A percentile compares a stretch with the other conserved stretches of the same genome.
These are phyloP conservation scores for Lathronympha strigana DNA, from an alignment of 2,888 invertebrate species.

Conservation along the genomic window DNA sequence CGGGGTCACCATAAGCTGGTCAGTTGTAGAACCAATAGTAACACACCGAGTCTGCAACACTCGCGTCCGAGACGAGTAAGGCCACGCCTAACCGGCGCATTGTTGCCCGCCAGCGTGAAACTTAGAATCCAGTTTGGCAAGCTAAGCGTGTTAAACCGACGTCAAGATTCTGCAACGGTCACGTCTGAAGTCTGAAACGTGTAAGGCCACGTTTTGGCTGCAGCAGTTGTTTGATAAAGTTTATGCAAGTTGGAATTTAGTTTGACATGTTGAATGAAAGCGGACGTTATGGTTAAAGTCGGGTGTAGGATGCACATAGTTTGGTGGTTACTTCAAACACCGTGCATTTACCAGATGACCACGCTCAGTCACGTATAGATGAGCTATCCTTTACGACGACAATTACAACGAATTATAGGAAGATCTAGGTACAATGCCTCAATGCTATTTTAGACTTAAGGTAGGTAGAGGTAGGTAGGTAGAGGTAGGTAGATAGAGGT, in stretches of 20 bases:
- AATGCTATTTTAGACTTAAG: no score
- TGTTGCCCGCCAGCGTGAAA: background rate
- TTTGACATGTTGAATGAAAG: background rate
- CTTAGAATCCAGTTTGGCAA: slow-evolving; percentile 22
- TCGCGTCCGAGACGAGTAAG: slow-evolving; percentile 24
- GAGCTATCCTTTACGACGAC: no score
- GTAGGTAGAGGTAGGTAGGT: no score
- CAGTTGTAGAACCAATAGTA: background rate
- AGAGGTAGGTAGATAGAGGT: no score
- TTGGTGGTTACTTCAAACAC: background rate
- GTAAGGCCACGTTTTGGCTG: slow-evolving; percentile 22
- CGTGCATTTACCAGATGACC: no score
- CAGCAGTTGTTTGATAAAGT: background rate
- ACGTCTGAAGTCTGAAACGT: slow-evolving; percentile 17
- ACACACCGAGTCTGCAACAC: slow-evolving; percentile 4
- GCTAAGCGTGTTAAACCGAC: slow-evolving; percentile 5
- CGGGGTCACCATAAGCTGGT: background rate
- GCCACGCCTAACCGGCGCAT: slow-evolving; percentile 9
- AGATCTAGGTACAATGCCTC: no score
- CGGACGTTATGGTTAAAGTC: background rate
- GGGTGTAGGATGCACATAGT: background rate
- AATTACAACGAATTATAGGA: no score
- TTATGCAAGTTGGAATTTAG: background rate
- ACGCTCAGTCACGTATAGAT: no score
- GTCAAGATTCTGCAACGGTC: slow-evolving; percentile 22